Evolutionary conservation across 2,888 invertebrate genomes (phyloP), one percentile per base, ranked within the genome.

Genomic region (Sarcophaga rosellei): DNA sequence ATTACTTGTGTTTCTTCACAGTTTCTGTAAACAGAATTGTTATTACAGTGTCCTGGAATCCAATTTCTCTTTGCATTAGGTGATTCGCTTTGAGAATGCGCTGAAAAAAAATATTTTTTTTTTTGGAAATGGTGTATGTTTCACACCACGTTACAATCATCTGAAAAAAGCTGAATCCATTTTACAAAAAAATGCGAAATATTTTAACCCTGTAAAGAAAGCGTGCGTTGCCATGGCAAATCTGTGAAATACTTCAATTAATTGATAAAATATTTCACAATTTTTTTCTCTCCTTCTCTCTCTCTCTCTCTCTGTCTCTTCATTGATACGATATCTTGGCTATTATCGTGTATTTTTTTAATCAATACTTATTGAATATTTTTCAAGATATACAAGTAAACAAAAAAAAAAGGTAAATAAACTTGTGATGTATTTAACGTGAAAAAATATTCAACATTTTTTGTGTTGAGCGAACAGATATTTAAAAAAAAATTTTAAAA

Each of bases 401-500:
- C 59, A 57, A 77, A 66, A n/a, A 59, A 21, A 76, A 57, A 66
- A 76, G 66, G 59, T 68, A 76, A 76, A 76, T 45, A 68, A 76
- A 76, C 76, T 76, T 59, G 57, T 44, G 59, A 68, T 45, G 68
- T 12, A 1, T 35, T 76, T 65, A 35, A 53, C 12, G 23, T 47
- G 47, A 74, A 63, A 47, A 8, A n/a, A 35, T n/a, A 25, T 0
- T 8, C 8, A 35, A 35, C 35, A 35, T 20, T 57, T 35, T 35
- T 35, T 8, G 8, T 65, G 35, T 59, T 35, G 8, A 3, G 12
- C 15, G 17, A 10, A 8, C 35, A 35, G 35, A 35, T 35, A 35
- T 35, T 35, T 1, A 35, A 35, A 35, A 35, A 35, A 35, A 35
- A 35, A 35, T 35, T 23, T 23, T 23, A 5, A 25, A 47, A 61